Base-by-base conservation (phyloP, 2,797 vertebrate genomes). In the Chaunax sp. region DNA sequence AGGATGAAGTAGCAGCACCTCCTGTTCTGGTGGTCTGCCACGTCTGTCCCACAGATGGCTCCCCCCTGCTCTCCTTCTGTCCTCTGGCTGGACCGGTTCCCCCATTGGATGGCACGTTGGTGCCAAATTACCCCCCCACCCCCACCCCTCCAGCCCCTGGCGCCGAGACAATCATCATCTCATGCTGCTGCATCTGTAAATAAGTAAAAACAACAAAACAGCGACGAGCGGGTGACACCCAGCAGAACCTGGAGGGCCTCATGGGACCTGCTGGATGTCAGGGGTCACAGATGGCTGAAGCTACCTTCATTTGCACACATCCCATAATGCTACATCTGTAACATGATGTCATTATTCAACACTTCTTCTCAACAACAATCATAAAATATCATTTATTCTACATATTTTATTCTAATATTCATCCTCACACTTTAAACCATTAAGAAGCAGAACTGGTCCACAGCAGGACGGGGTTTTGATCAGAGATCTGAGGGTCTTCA, bases 191-290 rank as follows among this genome's bases (percentile, higher is more conserved):
- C 65, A 62, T 80, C 86, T 79, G 86, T 91, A 85, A 91, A 92
- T 90, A 92, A 90, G 91, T 89, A n/a, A n/a, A n/a, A 90, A 90
- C 87, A 85, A 93, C 88, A 89, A 89, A 86, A 89, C 56, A 88
- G 85, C 85, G 78, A 87, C 89, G 86, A 82, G 84, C 83, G 80
- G 64, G 65, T 11, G 70, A 75, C 80, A 72, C 88, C 87, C 77
- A 38, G 80, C 58, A 26, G 78, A 77, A 66, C 79, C 51, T 30
- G 66, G 8, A 23, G 67, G 43, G 57, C 83, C 90, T 87, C 90
- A 90, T 90, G 91, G 90, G 87, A 83, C 75, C 84, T 80, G 85
- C 84, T 78, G 47, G 77, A 60, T 38, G 72, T 52, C 51, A 19
- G 81, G 58, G 76, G 84, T 85, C 86, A 86, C 90, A 90, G 90